Evolutionary conservation across 2,888 invertebrate genomes (phyloP), one percentile per base, ranked within the genome.

Genomic region (Anarsia innoxiella): DNA sequence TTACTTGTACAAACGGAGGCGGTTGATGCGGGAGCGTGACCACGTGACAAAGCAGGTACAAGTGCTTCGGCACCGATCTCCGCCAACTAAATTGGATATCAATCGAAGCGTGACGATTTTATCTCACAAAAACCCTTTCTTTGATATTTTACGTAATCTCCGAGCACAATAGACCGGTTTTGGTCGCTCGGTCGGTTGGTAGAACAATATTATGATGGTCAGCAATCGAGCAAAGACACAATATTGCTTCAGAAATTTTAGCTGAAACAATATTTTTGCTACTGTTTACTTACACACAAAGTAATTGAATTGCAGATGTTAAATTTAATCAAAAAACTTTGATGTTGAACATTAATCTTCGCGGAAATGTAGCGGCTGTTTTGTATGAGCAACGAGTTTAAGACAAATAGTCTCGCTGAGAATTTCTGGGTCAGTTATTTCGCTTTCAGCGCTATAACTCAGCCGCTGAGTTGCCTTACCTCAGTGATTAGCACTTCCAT

Each of bases 21-120:
- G 47, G 45, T 51, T 45, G 52, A 54, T 44, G 43, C 48, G 57
- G n/a, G n/a, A 61, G 66, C 76, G 71, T 77, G 74, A 75, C 73
- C 60, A 63, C 56, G 66, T 61, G 71, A 77, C 76, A 79, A 75
- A 69, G 70, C 67, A 67, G 67, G 67, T 67, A 69, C 27, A 23
- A 12, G 14, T 14, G 32, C 12, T 49, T 53, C 48, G 56, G 55
- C 59, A 59, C 59, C 59, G 56, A 69, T 51, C 59, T 70, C 59
- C 56, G 54, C 62, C 59, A 60, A 70, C 65, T 77, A 78, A 79
- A 79, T 79, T 78, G 76, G 75, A 75, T 72, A 70, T 57, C 74
- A 59, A 76, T 70, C 69, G 69, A 66, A 66, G 66, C 79, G 66
- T 75, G 70, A 78, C 75, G 69, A 63, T 72, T 74, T 62, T 67